Conservation (phyloP, 2,113 vertebrate genomes). For the human region GRCh38 chr6:104466001-104466500, state of each 20-base stretch:
- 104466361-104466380: neutral
- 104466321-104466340: neutral
- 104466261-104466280: neutral
- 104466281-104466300: neutral
- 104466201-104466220: neutral
- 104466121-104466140: neutral
- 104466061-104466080: neutral
- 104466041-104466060: neutral
- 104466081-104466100: neutral
- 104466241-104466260: neutral
- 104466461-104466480: neutral
- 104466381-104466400: neutral
- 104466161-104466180: neutral
- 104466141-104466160: neutral
- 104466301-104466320: neutral
- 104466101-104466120: neutral
- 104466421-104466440: neutral
- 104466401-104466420: neutral
- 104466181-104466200: neutral
- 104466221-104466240: neutral
- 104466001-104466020: neutral
- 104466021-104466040: neutral
- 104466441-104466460: conserved; percentile 14
- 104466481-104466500: conserved; percentile 20
- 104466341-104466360: neutral